phyloP scores from a whole-genome alignment of 2,888 invertebrate species.

The Papilio elwesi region DNA sequence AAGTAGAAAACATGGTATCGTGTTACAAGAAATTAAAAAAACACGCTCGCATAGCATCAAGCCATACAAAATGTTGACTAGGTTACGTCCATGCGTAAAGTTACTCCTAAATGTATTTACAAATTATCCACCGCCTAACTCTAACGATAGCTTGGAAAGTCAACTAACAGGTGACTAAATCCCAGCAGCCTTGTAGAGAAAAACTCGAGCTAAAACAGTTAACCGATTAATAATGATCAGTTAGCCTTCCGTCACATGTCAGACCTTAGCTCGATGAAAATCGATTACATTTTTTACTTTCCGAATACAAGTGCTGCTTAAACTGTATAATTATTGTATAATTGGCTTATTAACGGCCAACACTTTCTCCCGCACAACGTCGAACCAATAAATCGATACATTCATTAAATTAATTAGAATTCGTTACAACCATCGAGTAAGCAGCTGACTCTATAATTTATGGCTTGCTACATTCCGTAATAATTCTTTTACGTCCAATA shows the following conservation, averaged over 20 bases:
- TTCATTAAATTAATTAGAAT: conserved; percentile 31
- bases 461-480: background rate
- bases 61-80: too few species aligned
- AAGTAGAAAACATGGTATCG: conserved; percentile 67
- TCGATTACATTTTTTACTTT: background rate
- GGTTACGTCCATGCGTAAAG: too few species aligned
- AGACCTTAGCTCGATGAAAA: background rate
- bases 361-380: conserved; percentile 21
- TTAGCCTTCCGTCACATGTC: background rate
- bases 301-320: background rate
- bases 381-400: conserved; percentile 26
- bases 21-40: conserved; percentile 53
- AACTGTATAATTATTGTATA: conserved; percentile 8
- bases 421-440: conserved; percentile 21
- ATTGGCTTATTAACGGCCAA: conserved; percentile 26
- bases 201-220: background rate
- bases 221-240: background rate
- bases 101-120: too few species aligned
- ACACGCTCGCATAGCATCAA: background rate
- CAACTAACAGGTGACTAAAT: too few species aligned
- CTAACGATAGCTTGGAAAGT: too few species aligned
- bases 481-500: background rate
- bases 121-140: too few species aligned
- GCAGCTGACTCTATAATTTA: conserved; percentile 31
- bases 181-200: too few species aligned